Conservation (phyloP, 2,797 vertebrate species). For the Toxotes lorentzi region DNA sequence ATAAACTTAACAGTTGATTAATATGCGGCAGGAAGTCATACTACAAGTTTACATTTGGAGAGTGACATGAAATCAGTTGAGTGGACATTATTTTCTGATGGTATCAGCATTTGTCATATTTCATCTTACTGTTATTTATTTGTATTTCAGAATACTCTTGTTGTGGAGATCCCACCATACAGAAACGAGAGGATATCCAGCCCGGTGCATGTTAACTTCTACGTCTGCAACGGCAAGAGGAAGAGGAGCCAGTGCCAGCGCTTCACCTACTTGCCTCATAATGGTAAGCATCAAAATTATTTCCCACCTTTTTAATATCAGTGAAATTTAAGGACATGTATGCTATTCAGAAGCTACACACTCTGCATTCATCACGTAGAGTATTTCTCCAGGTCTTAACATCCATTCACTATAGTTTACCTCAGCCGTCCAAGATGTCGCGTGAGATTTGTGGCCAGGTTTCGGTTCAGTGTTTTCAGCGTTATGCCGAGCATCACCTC, state of each 20-base stretch:
- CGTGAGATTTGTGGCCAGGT: slow-evolving; percentile 37
- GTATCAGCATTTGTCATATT: not conserved
- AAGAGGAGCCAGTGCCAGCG: slow-evolving; percentile 97
- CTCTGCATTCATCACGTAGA: slow-evolving; percentile 29
- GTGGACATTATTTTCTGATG: not conserved
- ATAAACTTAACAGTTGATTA: slow-evolving; percentile 69
- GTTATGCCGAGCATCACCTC: slow-evolving; percentile 32
- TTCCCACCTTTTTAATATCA: slow-evolving; percentile 15
- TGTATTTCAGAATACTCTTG: slow-evolving; percentile 86
- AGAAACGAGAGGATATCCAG: slow-evolving; percentile 94
- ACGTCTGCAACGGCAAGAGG: slow-evolving; percentile 97
- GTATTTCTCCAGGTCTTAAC: slow-evolving; percentile 52
- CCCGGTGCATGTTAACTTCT: slow-evolving; percentile 95
- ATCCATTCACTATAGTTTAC: slow-evolving; percentile 46
- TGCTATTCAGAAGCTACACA: slow-evolving; percentile 18
- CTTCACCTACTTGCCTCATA: slow-evolving; percentile 96
- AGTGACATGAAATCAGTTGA: slow-evolving; percentile 24
- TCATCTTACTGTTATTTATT: slow-evolving; percentile 9
- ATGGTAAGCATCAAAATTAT: slow-evolving; percentile 84
- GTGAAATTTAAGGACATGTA: slow-evolving; percentile 22
- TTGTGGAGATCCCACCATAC: slow-evolving; percentile 96
- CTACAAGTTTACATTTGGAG: slow-evolving; percentile 8
- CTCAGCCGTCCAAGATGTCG: slow-evolving; percentile 52
- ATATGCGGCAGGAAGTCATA: slow-evolving; percentile 23
- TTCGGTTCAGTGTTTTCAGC: slow-evolving; percentile 39